Evolutionary conservation across 2,113 vertebrate genomes (phyloP).

Genomic region (Osmerus mordax): DNA sequence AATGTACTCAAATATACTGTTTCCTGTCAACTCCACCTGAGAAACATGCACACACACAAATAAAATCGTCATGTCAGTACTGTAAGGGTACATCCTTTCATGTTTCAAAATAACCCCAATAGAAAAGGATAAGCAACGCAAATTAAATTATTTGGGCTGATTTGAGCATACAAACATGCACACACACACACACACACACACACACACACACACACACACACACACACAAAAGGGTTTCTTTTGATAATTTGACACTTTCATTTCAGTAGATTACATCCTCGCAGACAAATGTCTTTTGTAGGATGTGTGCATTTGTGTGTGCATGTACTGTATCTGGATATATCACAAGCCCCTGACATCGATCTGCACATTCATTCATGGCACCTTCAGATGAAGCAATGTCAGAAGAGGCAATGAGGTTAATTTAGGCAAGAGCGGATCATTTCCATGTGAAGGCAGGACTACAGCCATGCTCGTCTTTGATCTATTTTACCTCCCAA

Average conservation of each 20-base stretch:
- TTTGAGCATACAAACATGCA: neutral
- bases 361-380: slow-evolving; percentile 43
- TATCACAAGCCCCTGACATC: slow-evolving; percentile 36
- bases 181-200: neutral
- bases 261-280: slow-evolving; percentile 46
- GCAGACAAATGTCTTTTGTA: slow-evolving; percentile 33
- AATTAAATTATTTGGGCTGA: neutral
- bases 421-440: slow-evolving; percentile 38
- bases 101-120: too few species aligned
- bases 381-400: slow-evolving; percentile 24
- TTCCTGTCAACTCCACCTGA: slow-evolving; percentile 95
- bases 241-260: slow-evolving; percentile 22
- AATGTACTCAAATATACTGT: slow-evolving; percentile 96
- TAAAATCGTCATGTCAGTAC: neutral
- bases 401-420: slow-evolving; percentile 38
- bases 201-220: neutral
- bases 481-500: slow-evolving; percentile 57
- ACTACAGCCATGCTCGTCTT: slow-evolving; percentile 39
- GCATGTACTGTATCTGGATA: neutral
- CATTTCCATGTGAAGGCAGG: slow-evolving; percentile 62
- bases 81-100: neutral
- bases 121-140: neutral
- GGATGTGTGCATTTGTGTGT: slow-evolving; percentile 7
- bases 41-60: slow-evolving; percentile 5
- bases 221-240: neutral